phyloP scores from a whole-genome alignment of 2,113 vertebrate genomes.

The Sus scrofa region DNA sequence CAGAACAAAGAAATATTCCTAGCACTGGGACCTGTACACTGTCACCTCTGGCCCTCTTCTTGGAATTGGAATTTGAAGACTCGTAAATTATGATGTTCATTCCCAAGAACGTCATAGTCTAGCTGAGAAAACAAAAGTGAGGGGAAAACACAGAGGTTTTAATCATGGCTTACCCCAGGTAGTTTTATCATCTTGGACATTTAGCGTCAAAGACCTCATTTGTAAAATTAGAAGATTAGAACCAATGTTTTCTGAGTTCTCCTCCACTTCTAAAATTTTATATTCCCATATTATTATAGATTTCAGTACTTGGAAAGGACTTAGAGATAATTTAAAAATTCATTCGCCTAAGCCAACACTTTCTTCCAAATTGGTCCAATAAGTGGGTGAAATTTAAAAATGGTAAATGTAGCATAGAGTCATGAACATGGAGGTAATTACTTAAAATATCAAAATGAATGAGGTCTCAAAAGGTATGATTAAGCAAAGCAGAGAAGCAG shows the following conservation, averaged over 20 bases:
- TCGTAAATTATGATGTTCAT: background rate
- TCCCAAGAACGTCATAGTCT: background rate
- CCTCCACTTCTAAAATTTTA: conserved; percentile 30
- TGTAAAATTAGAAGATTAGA: background rate
- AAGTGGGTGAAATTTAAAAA: background rate
- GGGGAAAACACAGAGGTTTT: background rate
- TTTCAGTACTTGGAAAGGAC: background rate
- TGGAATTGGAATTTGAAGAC: background rate
- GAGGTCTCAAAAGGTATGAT: background rate
- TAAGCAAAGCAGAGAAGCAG: background rate
- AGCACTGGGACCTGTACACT: background rate
- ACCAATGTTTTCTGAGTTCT: conserved; percentile 8
- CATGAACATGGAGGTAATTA: background rate
- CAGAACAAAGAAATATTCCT: background rate
- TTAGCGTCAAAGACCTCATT: background rate
- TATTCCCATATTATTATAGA: conserved; percentile 24
- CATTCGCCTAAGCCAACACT: background rate
- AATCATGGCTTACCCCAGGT: background rate
- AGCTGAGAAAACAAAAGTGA: background rate
- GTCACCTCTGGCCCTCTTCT: background rate
- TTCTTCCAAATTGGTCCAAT: background rate
- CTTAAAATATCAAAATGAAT: conserved; percentile 8
- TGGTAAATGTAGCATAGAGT: background rate
- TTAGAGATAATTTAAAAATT: background rate
- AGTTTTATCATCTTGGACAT: background rate